Percentiles rank a stretch among this genome's conserved stretches.
phyloP scores from a whole-genome alignment of 2,113 vertebrate species.

The human (Homo sapiens) region DNA sequence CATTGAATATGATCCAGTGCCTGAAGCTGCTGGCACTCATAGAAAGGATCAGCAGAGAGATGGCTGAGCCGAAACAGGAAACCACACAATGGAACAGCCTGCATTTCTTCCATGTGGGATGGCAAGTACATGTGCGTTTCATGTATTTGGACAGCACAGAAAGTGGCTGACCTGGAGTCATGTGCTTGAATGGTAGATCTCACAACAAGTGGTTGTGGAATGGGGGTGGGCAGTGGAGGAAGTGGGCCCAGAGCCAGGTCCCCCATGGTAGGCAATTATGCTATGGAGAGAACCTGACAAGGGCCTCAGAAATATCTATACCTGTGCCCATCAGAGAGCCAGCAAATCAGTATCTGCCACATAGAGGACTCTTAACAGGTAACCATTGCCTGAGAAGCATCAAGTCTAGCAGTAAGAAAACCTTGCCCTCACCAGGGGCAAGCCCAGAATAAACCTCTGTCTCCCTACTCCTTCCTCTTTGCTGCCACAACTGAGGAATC shows the following conservation, averaged over 20 bases:
- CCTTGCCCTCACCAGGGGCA: rapidly evolving
- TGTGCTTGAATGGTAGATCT: too few species aligned
- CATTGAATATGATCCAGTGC: not conserved
- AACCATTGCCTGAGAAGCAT: not conserved
- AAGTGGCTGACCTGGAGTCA: too few species aligned
- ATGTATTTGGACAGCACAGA: not conserved
- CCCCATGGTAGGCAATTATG: not conserved
- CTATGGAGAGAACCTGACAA: not conserved
- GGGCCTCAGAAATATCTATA: not conserved
- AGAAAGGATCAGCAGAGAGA: not conserved
- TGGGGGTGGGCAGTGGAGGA: not conserved
- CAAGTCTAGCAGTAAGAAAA: not conserved
- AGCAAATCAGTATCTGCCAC: not conserved
- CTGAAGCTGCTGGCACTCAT: not conserved
- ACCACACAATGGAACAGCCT: not conserved
- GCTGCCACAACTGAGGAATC: not conserved
- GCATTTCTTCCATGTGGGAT: not conserved
- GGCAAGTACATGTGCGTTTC: not conserved
- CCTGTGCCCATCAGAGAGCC: not conserved
- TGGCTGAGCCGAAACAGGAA: not conserved
- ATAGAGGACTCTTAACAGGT: not conserved
- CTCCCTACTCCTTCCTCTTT: too few species aligned
- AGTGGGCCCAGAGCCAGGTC: not conserved
- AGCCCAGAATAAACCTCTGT: not conserved
- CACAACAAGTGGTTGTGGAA: not conserved